Conservation (phyloP, 2,888 invertebrate genomes). For the Epirrita christyi region DNA sequence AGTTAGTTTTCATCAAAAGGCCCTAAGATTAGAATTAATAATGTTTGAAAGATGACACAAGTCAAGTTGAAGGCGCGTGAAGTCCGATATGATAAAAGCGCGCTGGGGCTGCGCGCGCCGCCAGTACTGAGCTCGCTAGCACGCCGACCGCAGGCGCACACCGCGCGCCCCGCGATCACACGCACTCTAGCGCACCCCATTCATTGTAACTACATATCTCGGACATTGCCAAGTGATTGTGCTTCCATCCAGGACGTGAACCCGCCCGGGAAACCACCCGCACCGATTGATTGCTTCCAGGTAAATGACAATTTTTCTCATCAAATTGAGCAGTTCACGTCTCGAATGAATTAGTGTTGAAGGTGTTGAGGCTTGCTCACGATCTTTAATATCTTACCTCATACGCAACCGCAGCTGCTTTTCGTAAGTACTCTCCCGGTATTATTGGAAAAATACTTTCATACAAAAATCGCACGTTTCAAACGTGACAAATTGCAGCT, state of each 20-base stretch:
- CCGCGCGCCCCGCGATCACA: conserved; percentile 47
- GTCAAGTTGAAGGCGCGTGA: conserved; percentile 78
- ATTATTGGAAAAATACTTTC: conserved; percentile 29
- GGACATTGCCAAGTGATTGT: conserved; percentile 62
- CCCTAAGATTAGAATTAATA: conserved; percentile 8
- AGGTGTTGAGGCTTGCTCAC: conserved; percentile 52
- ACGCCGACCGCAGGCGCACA: conserved; percentile 65
- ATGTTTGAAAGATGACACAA: conserved; percentile 46
- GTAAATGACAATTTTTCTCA: conserved; percentile 50
- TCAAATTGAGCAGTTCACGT: conserved; percentile 16
- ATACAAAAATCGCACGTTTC: conserved; percentile 24
- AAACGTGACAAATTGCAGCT: conserved; percentile 30
- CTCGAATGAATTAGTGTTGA: conserved; percentile 65
- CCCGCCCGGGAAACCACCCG: conserved; percentile 51
- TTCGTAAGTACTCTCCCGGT: conserved; percentile 29
- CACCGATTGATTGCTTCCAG: conserved; percentile 55
- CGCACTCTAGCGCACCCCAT: conserved; percentile 58
- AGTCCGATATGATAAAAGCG: conserved; percentile 80
- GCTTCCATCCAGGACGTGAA: conserved; percentile 59
- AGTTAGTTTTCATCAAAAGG: background rate
- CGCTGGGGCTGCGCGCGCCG: conserved; percentile 68
- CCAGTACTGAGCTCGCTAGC: conserved; percentile 72
- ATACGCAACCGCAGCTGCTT: conserved; percentile 29
- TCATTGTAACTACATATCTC: conserved; percentile 33
- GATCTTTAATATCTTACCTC: conserved; percentile 36